Percentiles rank a stretch among this genome's conserved stretches.
phyloP scores from a whole-genome alignment of 2,797 vertebrate genomes.

The Gymnoscopelus braueri region DNA sequence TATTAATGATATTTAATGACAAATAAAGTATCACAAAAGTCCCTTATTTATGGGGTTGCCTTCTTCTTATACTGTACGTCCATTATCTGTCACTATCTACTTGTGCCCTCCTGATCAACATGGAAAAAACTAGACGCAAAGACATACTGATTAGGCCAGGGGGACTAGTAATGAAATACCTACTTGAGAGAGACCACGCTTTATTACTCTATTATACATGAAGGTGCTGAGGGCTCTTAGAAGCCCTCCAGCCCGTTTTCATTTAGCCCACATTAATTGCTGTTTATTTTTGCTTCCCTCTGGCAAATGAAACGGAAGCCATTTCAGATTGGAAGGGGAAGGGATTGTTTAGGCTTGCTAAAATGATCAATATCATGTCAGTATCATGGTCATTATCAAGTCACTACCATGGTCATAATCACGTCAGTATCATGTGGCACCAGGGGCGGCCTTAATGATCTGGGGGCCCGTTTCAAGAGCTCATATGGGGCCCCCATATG shows the following conservation, averaged over 20 bases:
- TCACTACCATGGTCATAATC: background rate
- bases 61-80: constrained; percentile 5
- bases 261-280: constrained; percentile 60
- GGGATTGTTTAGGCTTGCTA: constrained; percentile 6
- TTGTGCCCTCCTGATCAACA: constrained; percentile 58
- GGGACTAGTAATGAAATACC: constrained; percentile 66
- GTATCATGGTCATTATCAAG: background rate
- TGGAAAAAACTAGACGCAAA: constrained; percentile 45
- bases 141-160: constrained; percentile 58
- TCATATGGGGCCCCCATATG: too few species aligned
- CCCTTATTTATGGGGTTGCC: too few species aligned
- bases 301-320: constrained; percentile 49
- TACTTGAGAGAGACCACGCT: constrained; percentile 61
- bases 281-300: constrained; percentile 57
- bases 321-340: constrained; percentile 16
- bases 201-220: constrained; percentile 74
- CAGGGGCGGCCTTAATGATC: too few species aligned
- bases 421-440: background rate
- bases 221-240: constrained; percentile 62
- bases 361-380: background rate
- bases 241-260: constrained; percentile 59
- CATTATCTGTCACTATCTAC: constrained; percentile 49
- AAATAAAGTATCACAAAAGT: background rate
- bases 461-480: too few species aligned
- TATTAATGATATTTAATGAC: background rate